These are phyloP conservation scores for Sanderia malayensis DNA, from an alignment of 30 jellyfish, hydroid and myxozoan genomes.

Conservation along the genomic window DNA sequence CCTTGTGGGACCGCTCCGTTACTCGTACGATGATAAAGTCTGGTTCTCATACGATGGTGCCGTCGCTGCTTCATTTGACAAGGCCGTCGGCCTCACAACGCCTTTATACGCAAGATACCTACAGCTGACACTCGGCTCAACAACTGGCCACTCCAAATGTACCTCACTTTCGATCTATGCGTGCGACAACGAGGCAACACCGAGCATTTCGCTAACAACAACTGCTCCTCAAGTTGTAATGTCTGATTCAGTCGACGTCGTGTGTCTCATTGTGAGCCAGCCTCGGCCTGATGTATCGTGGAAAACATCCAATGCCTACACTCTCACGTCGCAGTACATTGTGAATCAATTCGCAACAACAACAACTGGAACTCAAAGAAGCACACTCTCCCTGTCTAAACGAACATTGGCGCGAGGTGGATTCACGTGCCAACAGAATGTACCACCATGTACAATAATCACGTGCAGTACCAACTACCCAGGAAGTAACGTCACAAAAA, in stretches of 20 bases:
- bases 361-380: constrained; percentile 18
- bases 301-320: constrained; percentile 26
- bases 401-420: constrained; percentile 5
- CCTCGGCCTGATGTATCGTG: constrained; percentile 22
- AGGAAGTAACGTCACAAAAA: constrained; percentile 16
- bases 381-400: constrained; percentile 15
- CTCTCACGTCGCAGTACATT: constrained; percentile 1
- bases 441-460: constrained; percentile 22
- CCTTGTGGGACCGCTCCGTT: not conserved
- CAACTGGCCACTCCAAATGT: not conserved
- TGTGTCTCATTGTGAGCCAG: constrained; percentile 42
- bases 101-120: not conserved
- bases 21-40: constrained; percentile 21
- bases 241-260: not conserved
- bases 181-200: constrained; percentile 39
- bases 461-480: constrained; percentile 47
- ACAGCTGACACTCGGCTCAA: not conserved
- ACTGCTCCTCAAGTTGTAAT: not conserved
- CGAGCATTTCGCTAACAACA: constrained; percentile 8
- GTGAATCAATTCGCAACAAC: constrained; percentile 3
- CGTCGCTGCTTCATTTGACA: not conserved
- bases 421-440: constrained; percentile 6
- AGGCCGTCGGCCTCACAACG: constrained; percentile 2
- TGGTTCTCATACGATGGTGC: constrained; percentile 17
- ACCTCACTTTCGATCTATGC: constrained; percentile 5